Evolutionary conservation across 2,113 vertebrate species (phyloP).

Genomic region (Archocentrus centrarchus): DNA sequence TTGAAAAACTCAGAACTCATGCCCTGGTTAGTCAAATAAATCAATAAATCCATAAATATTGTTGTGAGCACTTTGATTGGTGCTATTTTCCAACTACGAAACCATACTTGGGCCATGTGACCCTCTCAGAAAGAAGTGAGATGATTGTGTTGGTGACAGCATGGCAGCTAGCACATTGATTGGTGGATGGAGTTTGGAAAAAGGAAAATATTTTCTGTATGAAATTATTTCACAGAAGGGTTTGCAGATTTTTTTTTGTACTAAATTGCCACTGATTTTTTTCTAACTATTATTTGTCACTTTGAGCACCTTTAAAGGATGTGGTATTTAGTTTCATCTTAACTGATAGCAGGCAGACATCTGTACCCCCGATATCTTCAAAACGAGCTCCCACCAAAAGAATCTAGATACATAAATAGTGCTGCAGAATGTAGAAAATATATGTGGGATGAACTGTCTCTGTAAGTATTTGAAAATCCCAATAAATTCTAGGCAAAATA

Average conservation of each 20-base stretch:
- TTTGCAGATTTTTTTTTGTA: rapidly evolving
- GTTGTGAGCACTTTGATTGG: background rate
- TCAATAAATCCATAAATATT: background rate
- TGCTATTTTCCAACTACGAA: background rate
- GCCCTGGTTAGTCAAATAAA: background rate
- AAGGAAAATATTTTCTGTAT: background rate
- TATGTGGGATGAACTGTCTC: background rate
- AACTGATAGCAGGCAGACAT: background rate
- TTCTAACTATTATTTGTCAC: background rate
- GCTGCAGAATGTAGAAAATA: background rate
- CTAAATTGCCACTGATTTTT: background rate
- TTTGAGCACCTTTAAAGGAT: background rate
- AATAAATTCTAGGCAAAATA: background rate
- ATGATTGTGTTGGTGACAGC: background rate
- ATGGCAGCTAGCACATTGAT: background rate
- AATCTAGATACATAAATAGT: background rate
- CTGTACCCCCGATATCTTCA: background rate
- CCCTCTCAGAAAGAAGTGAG: background rate
- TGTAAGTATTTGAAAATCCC: background rate
- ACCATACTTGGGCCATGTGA: background rate
- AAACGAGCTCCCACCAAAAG: background rate
- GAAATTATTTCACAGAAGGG: background rate
- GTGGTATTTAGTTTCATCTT: background rate
- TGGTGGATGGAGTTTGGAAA: background rate
- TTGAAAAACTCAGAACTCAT: background rate